A percentile compares a stretch with the other conserved stretches of the same genome.
Evolutionary conservation across 2,888 invertebrate genomes (phyloP).

Genomic region (Rotaria socialis): DNA sequence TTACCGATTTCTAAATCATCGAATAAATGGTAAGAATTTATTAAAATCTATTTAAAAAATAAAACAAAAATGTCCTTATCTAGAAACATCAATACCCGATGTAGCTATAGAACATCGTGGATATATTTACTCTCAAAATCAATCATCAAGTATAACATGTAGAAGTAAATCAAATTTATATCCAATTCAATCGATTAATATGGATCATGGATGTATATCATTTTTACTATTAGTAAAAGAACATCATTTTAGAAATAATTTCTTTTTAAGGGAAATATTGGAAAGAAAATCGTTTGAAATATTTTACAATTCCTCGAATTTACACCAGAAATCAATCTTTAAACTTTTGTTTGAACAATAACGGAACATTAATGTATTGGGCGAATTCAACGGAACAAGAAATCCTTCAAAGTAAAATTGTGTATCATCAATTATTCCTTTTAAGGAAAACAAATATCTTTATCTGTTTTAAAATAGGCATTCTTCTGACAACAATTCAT

Average conservation of each 20-base stretch:
- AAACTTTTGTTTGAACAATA: background rate
- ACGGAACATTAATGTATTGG: constrained; percentile 24
- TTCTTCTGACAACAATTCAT: background rate
- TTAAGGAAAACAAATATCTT: no score
- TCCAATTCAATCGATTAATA: background rate
- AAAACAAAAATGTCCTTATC: background rate
- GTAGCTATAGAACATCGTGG: constrained; percentile 15
- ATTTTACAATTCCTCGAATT: background rate
- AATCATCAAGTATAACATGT: background rate
- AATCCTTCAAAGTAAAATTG: background rate
- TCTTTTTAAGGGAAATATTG: background rate
- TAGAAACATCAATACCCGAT: constrained; percentile 26
- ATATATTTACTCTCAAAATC: background rate
- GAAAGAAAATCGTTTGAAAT: background rate
- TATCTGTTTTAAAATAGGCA: background rate
- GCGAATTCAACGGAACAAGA: background rate
- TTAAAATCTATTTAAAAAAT: background rate
- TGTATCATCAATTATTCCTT: background rate
- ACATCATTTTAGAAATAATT: no score
- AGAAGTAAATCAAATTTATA: background rate
- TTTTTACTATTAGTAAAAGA: no score
- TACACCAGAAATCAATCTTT: background rate
- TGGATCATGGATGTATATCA: constrained; percentile 2
- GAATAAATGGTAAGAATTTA: background rate
- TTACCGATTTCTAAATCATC: background rate